Base-by-base conservation (phyloP, 2,113 vertebrate genomes). In the Anoplopoma fimbria region DNA sequence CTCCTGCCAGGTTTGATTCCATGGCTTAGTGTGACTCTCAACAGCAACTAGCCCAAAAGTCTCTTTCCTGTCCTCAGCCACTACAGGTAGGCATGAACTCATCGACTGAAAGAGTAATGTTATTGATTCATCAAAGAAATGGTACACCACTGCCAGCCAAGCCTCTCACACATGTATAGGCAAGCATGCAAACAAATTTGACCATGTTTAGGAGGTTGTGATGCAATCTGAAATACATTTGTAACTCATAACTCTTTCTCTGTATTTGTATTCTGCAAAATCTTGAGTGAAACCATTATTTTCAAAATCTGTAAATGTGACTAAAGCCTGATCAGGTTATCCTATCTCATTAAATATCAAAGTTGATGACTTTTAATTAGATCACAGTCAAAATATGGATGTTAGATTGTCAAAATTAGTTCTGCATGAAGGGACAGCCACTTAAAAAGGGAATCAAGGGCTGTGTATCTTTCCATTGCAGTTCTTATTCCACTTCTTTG, bases 21-120 rank as follows among this genome's bases (percentile, higher is more conserved):
- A 91, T 92, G 91, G 91, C 89, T 74, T 91, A 91, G 55, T 0
- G 45, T 31, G 15, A 77, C 60, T 31, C 70, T 69, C 25, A 8
- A 33, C 61, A 78, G 10, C 34, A 76, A 40, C 36, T 31, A 53
- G 23, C 57, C 76, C 27, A 27, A 42, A 69, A 72, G 3, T 75
- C 70, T 78, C 42, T 33, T 33, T 67, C 68, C 62, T 53, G 61
- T 81, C 83, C 51, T 86, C 87, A 65, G 47, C 79, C 77, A 42
- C 60, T 31, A 33, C 64, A 81, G 89, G 91, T 91, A 87, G 2
- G 83, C 77, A 55, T 9, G 1, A 53, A 31, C 23, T 38, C 12
- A 36, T 33, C 15, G 0, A 17, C 13, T 25, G 29, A 27, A 38
- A 17, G 31, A 29, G 6, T 65, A 2, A 25, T 27, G 33, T 6